Evolutionary conservation across 2,888 invertebrate genomes (phyloP), one percentile per base, ranked within the genome.

Genomic region (Synergus gifuensis): DNA sequence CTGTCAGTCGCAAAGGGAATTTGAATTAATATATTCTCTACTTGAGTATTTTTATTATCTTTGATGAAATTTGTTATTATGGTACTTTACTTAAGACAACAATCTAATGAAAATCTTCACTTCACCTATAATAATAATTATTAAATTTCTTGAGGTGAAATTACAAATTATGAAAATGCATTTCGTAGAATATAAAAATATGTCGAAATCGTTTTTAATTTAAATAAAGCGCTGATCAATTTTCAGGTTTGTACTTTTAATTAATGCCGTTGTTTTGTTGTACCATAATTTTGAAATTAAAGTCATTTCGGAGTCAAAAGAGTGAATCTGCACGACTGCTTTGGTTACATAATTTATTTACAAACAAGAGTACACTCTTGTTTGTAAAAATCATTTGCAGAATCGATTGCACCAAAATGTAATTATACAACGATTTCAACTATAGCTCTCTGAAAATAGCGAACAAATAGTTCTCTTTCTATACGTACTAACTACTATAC

Each of bases 1-100:
- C 62, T 54, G 66, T 83, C 85, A 84, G 84, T 84, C 84, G 79
- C 84, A 66, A 85, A 86, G 85, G 83, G 81, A 85, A 88, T 87
- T 87, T 86, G 80, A 87, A 88, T 88, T 87, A 87, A 84, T 88
- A 83, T 28, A 28, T 28, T 28, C 64, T 80, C 81, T 80, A 84
- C 83, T 81, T 81, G 82, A 79, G 81, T 80, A 81, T 86, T 83
- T 83, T 84, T 83, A 79, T 81, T 84, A 81, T 76, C 83, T 78
- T 84, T 83, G 28, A 28, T 28, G 28, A 22, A 22, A 22, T 28
- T 28, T 28, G 2, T 54, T 54, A n/a, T 54, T 54, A n/a, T 2
- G n/a, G 8, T n/a, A 8, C 9, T n/a, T 54, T n/a, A 54, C 0
- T 5, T 54, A 54, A 16, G 49, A 5, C 0, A 49, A 16, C 16